Evolutionary conservation across 1,140 invertebrate species (phyloP).

Genomic region (Trichogramma pretiosum): DNA sequence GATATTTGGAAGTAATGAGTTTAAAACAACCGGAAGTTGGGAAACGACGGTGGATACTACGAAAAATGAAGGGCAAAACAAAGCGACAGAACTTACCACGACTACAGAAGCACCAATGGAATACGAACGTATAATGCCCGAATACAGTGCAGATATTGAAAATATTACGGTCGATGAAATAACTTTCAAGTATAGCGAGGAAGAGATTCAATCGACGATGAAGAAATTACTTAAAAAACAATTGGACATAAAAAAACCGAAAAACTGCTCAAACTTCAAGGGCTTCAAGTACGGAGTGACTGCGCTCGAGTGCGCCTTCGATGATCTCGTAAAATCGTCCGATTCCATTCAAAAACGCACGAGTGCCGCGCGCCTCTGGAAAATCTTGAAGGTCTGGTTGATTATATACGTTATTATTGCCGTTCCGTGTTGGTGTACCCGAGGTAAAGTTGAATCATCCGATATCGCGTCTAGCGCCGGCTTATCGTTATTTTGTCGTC

Average conservation of each 20-base stretch:
- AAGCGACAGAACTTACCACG: neutral
- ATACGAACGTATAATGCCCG: slow-evolving; percentile 28
- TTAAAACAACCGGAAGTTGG: neutral
- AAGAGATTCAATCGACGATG: slow-evolving; percentile 15
- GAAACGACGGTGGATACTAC: neutral
- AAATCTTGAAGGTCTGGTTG: slow-evolving; percentile 30
- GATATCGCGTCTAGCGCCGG: too few relatives aligned
- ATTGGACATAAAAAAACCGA: slow-evolving; percentile 20
- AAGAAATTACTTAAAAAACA: slow-evolving; percentile 23
- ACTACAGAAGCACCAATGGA: slow-evolving; percentile 13
- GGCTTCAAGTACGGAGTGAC: slow-evolving; percentile 25
- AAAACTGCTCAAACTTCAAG: slow-evolving; percentile 31
- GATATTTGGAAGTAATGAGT: neutral
- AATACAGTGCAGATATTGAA: slow-evolving; percentile 29
- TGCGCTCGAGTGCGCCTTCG: slow-evolving; percentile 27
- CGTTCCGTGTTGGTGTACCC: slow-evolving; percentile 35
- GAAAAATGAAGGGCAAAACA: too few relatives aligned
- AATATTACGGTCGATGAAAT: slow-evolving; percentile 16
- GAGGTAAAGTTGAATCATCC: too few relatives aligned
- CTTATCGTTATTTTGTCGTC: slow-evolving; percentile 2
- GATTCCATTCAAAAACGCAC: slow-evolving; percentile 19
- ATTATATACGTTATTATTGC: slow-evolving; percentile 31
- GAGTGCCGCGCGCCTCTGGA: slow-evolving; percentile 24
- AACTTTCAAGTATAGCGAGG: slow-evolving; percentile 26
- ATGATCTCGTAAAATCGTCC: slow-evolving; percentile 24